Base-by-base conservation (phyloP, 2,113 vertebrate genomes). In the Cottus gobio region DNA sequence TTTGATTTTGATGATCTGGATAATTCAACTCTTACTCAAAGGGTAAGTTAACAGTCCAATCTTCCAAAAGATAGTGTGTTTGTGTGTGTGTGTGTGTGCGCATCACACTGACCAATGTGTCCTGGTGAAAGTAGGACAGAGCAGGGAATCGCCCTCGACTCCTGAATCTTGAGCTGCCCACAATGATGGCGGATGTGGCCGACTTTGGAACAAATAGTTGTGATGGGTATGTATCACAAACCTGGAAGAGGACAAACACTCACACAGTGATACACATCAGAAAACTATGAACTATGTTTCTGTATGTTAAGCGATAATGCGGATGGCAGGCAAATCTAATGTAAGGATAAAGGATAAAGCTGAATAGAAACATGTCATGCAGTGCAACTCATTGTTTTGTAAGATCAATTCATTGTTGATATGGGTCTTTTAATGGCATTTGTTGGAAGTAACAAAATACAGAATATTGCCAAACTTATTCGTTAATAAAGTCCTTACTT, bases 141-240 rank as follows among this genome's bases (percentile, higher is more conserved):
- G 94, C 95, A 42, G 98, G 98, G 87, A 99, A 97, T 50, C 98
- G 95, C 24, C 97, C 96, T 83, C 97, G 93, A 72, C 98, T 99
- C 61, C 98, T 95, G 91, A 99, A 99, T 89, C 96, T 96, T 10
- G 97, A 97, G 83, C 98, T 99, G 54, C 97, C 97, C 54, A 99
- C 93, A 7, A 99, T 95, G 71, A 97, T 92, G 63, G 96, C 89
- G 0, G 97, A 96, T 0, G 96, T 96, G 5, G 95, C 96, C 1
- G 95, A 95, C 83, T 95, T 98, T 26, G 98, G 97, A 36, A 99
- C 96, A 0, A 96, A 99, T 68, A 99, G 88, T 75, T 99, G 96
- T 0, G 96, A 95, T 0, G 98, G 97, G 81, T 99, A 99, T 0
- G 98, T 97, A 42, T 99, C 97, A 90, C 97, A 99, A 16, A 99